Conservation (phyloP, 2,113 vertebrate genomes). For the Aptenodytes patagonicus region DNA sequence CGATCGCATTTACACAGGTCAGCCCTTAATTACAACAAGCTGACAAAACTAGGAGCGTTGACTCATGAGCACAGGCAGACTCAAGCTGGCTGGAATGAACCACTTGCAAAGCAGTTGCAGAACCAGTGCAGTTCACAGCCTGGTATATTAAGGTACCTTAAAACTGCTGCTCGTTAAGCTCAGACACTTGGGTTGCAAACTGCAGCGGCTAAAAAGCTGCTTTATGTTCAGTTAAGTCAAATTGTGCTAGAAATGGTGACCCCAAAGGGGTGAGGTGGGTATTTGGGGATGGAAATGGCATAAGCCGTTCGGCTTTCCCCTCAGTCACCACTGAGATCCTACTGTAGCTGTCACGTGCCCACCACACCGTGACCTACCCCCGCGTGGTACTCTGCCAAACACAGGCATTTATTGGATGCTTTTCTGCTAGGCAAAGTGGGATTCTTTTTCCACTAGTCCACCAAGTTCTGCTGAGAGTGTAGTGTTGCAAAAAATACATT, state of each 20-base stretch:
- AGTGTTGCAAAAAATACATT: background rate
- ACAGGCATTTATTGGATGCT: background rate
- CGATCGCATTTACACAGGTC: background rate
- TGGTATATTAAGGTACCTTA: background rate
- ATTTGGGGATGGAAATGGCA: background rate
- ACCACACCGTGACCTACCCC: background rate
- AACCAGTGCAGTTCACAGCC: background rate
- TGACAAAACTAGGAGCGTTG: background rate
- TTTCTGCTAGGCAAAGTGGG: background rate
- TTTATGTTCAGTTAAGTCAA: background rate
- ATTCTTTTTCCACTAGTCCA: background rate
- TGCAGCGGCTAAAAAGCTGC: background rate
- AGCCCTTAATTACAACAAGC: background rate
- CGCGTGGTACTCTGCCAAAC: fast-evolving
- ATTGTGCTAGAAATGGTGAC: background rate
- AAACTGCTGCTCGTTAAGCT: background rate
- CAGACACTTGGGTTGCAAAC: background rate
- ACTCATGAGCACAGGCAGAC: background rate
- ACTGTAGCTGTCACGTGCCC: background rate
- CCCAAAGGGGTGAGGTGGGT: background rate
- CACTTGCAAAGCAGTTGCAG: background rate
- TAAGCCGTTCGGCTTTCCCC: background rate
- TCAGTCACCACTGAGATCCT: background rate
- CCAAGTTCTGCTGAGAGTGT: background rate
- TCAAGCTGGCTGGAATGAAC: background rate